Base-by-base conservation (phyloP, 2,797 vertebrate species). In the Alectoris magna region DNA sequence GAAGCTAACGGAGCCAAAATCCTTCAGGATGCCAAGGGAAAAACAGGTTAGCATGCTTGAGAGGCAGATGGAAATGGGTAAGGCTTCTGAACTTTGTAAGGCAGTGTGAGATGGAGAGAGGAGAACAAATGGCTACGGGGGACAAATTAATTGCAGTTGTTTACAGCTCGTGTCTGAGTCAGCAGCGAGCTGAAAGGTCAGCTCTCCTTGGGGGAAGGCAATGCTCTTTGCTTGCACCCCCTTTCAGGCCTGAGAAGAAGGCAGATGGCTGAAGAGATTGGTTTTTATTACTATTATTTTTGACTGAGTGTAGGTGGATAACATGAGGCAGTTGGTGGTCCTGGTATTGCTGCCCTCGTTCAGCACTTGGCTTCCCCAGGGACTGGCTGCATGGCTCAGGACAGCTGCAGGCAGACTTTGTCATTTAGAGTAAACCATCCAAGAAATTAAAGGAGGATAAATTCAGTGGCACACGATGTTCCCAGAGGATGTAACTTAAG, bases 121-220 rank as follows among this genome's bases (percentile, higher is more conserved):
- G 48, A 88, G 76, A 87, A 64, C 51, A 89, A 94, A 86, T 64
- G 38, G 39, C 39, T 76, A 11, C 0, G 0, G 84, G 56, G 73
- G 43, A 84, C 62, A 73, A 91, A 63, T 58, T 84, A 87, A 60
- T 43, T 60, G 74, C 63, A 83, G 76, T 84, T 90, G 87, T 95
- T 96, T 95, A 83, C 81, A 96, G 87, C 81, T 94, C 7, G 0
- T 15, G 34, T 89, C 44, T 84, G 93, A 93, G 90, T 83, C 81
- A 74, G 93, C 74, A 60, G 5, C 51, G 5, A 71, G 78, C 86
- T 63, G 49, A 76, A 96, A 91, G 93, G 77, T 95, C 84, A 89
- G 48, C 59, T 88, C 51, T 84, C 63, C n/a, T 36, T 0, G 0
- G 53, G 91, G 63, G 56, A 96, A 67, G 73, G 80, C 85, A 77